These are phyloP conservation scores for Synanthedon tipuliformis DNA, from an alignment of 2,888 invertebrate genomes.

Conservation along the genomic window DNA sequence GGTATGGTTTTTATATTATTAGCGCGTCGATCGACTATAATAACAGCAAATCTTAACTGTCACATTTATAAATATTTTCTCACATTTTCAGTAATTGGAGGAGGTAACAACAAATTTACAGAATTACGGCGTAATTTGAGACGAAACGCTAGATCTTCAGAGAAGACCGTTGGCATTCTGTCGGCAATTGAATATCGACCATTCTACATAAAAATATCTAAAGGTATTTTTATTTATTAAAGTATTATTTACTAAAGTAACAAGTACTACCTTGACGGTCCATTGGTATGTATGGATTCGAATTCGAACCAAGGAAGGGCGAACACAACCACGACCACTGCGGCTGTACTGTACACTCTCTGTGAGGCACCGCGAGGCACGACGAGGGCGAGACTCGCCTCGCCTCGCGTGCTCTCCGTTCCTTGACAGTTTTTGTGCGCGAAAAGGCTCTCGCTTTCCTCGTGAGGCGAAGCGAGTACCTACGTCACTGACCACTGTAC, in stretches of 20 bases:
- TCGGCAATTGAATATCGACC: constrained; percentile 72
- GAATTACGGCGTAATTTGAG: constrained; percentile 73
- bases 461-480: too few species aligned
- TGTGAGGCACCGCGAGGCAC: too few species aligned
- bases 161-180: constrained; percentile 66
- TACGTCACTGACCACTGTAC: too few species aligned
- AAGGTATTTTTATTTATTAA: constrained; percentile 37
- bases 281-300: neutral
- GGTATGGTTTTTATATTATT: constrained; percentile 30
- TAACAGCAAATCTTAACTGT: neutral
- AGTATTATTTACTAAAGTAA: neutral
- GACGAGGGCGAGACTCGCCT: too few species aligned
- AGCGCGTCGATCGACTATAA: too few species aligned
- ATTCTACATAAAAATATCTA: constrained; percentile 74
- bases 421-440: too few species aligned
- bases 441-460: too few species aligned
- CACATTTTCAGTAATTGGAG: constrained; percentile 69
- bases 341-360: too few species aligned
- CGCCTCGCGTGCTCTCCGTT: too few species aligned
- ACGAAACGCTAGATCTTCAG: constrained; percentile 67
- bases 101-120: constrained; percentile 77
- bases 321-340: too few species aligned
- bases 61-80: neutral
- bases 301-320: too few species aligned
- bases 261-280: neutral